Base-by-base conservation (phyloP, 2,888 invertebrate genomes). In the Idaea aversata region DNA sequence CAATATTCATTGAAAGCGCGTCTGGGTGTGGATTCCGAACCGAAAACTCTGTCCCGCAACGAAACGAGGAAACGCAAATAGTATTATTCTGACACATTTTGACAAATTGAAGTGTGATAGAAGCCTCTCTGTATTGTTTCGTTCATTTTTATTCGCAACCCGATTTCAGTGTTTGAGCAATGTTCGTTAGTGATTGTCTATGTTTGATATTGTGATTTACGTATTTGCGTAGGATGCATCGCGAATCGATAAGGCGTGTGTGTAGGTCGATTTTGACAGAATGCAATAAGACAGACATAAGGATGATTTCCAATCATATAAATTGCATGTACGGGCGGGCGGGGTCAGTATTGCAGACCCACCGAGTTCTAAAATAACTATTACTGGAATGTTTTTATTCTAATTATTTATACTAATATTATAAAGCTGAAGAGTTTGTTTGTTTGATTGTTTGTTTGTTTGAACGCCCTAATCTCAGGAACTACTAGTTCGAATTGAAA, bases 121-220 rank as follows among this genome's bases (percentile, higher is more conserved):
- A 84, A 79, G 74, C 76, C 73, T 75, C 74, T 70, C 72, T 70
- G 79, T 77, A 83, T 88, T 87, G 87, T 86, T 88, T 84, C 79
- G 77, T 82, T 77, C 81, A 78, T 86, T 90, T 89, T 90, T 88
- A 85, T 88, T 83, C 78, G 77, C 81, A 86, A 88, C 83, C 86
- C 82, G 80, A 86, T 88, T 87, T 80, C 82, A 80, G 75, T 85
- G 82, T 88, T 89, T 87, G 86, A 83, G 82, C 85, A 80, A 75
- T 79, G 87, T 90, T 90, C 90, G 92, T 91, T 91, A 92, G 88
- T 81, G 86, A 86, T 83, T 85, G 85, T 85, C 83, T 84, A 81
- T 83, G 80, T 84, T 90, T 88, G 88, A 88, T 88, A 13, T 87
- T 87, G 85, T 86, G 77, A 78, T 78, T 77, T 87, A 87, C 86